Evolutionary conservation across 2,888 invertebrate species (phyloP).

Genomic region (Cremastobaeus sp.): DNA sequence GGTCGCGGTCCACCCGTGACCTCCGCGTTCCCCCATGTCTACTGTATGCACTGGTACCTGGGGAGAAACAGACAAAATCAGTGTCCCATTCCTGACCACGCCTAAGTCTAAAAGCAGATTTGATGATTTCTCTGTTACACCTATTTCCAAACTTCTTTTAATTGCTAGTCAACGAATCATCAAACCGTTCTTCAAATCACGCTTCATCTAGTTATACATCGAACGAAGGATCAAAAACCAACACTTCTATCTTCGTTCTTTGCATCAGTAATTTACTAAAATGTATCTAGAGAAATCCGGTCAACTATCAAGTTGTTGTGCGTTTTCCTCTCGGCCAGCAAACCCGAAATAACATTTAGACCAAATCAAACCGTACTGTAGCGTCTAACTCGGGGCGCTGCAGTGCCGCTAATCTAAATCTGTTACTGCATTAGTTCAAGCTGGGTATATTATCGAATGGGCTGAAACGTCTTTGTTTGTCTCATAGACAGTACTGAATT

Average conservation of each 20-base stretch:
- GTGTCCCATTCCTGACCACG: not conserved
- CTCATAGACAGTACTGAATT: constrained; percentile 21
- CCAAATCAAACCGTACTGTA: constrained; percentile 39
- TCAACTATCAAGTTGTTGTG: constrained; percentile 49
- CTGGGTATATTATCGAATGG: constrained; percentile 47
- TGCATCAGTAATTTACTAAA: constrained; percentile 26
- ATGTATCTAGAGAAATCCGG: constrained; percentile 38
- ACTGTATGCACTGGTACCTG: constrained; percentile 68
- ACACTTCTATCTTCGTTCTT: constrained; percentile 44
- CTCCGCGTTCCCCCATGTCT: constrained; percentile 74
- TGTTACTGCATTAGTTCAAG: constrained; percentile 55
- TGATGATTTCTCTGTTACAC: too few species aligned
- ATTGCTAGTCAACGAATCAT: too few species aligned
- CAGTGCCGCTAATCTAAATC: constrained; percentile 45
- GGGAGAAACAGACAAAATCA: not conserved
- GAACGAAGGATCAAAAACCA: constrained; percentile 29
- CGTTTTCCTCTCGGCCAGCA: constrained; percentile 44
- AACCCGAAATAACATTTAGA: constrained; percentile 32
- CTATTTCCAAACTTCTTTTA: too few species aligned
- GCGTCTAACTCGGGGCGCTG: constrained; percentile 22
- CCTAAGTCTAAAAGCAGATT: constrained; percentile 11
- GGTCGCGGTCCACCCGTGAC: constrained; percentile 77
- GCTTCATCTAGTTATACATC: constrained; percentile 30
- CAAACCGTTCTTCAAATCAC: too few species aligned
- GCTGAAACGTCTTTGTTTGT: constrained; percentile 30